Conservation (phyloP, 2,797 vertebrate genomes). For the Lagocephalus sceleratus region DNA sequence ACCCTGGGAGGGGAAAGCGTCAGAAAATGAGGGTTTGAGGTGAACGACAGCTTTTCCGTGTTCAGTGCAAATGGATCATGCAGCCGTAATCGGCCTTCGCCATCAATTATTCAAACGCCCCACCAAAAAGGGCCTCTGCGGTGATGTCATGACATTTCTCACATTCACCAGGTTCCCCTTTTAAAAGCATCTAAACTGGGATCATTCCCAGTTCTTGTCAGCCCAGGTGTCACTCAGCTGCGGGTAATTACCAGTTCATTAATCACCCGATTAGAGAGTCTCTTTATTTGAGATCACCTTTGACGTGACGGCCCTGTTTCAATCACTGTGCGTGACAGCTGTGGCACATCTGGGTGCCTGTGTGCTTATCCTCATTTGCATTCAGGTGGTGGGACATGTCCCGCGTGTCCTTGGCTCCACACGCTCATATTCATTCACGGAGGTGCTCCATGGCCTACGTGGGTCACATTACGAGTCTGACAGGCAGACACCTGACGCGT, state of each 20-base stretch:
- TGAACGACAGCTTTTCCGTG: conserved; percentile 63
- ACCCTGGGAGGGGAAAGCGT: conserved; percentile 33
- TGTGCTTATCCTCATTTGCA: conserved; percentile 32
- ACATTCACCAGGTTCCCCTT: conserved; percentile 21
- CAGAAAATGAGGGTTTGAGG: conserved; percentile 56
- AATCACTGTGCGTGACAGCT: conserved; percentile 20
- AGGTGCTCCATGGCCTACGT: conserved; percentile 19
- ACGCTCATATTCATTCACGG: conserved; percentile 22
- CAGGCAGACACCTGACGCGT: conserved; percentile 35
- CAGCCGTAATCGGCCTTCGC: conserved; percentile 56
- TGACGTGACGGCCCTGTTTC: conserved; percentile 4
- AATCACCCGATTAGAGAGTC: conserved; percentile 16
- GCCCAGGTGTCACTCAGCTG: conserved; percentile 3
- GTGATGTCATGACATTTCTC: conserved; percentile 16
- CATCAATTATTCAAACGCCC: conserved; percentile 65
- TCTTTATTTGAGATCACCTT: conserved; percentile 27
- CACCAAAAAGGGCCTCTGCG: conserved; percentile 45
- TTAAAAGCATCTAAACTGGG: conserved; percentile 11
- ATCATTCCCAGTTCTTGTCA: conserved; percentile 18
- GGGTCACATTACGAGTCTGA: conserved; percentile 14
- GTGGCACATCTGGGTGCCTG: conserved; percentile 12
- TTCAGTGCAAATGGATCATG: conserved; percentile 64
- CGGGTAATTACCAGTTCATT: conserved; percentile 38
- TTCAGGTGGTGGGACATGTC: conserved; percentile 37
- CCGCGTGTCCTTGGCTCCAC: conserved; percentile 26